A percentile compares a stretch with the other conserved stretches of the same genome.
These are phyloP conservation scores for Rattus rattus DNA, from an alignment of 2,113 vertebrate species.

Conservation along the genomic window DNA sequence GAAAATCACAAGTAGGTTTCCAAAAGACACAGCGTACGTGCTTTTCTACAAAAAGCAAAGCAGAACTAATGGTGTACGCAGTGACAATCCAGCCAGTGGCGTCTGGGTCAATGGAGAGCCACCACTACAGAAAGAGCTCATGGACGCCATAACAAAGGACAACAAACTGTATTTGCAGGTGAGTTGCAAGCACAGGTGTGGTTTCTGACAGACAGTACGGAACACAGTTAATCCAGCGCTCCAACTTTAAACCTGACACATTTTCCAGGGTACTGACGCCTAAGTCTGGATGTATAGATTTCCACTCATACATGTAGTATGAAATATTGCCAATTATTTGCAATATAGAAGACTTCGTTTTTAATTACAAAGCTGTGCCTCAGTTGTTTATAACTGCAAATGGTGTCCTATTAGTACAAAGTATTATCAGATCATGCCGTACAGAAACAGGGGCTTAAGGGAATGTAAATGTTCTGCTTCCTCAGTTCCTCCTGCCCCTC, in stretches of 20 bases:
- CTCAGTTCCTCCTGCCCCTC: background rate
- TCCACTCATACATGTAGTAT: background rate
- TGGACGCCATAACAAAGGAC: slow-evolving; percentile 99
- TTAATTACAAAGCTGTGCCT: slow-evolving; percentile 23
- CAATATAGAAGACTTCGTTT: background rate
- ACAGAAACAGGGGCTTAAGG: slow-evolving; percentile 29
- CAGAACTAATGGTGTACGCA: slow-evolving; percentile 78
- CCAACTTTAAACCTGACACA: background rate
- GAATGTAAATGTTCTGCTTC: background rate
- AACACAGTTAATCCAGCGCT: background rate
- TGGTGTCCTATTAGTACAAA: slow-evolving; percentile 33
- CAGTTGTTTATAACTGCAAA: slow-evolving; percentile 26
- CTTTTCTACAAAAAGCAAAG: slow-evolving; percentile 97
- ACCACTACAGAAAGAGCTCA: slow-evolving; percentile 97
- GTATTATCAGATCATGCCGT: slow-evolving; percentile 7
- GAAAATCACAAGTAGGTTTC: slow-evolving; percentile 97
- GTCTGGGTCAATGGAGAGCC: slow-evolving; percentile 93
- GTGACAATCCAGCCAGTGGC: slow-evolving; percentile 84
- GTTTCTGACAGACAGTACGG: slow-evolving; percentile 22
- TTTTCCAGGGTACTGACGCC: slow-evolving; percentile 38
- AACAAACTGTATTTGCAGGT: slow-evolving; percentile 99
- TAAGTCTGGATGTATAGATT: slow-evolving; percentile 42
- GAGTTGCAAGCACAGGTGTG: slow-evolving; percentile 69
- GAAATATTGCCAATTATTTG: background rate
- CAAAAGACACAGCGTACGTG: slow-evolving; percentile 99